A percentile compares a stretch with the other conserved stretches of the same genome.
Conservation (phyloP, 2,113 vertebrate genomes). For the Gallinago jamesoni region DNA sequence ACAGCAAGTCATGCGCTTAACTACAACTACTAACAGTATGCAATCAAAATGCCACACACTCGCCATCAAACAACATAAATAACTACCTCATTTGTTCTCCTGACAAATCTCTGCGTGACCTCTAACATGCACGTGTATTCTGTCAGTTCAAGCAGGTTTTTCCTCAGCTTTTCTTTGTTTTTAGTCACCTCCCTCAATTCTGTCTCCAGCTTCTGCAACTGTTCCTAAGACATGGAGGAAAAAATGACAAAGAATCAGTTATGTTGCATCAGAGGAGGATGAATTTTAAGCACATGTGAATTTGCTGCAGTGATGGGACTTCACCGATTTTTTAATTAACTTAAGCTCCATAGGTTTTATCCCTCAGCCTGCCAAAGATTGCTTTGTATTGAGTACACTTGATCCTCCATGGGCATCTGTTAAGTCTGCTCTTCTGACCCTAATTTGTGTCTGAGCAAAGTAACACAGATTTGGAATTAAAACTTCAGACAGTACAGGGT, state of each 20-base stretch:
- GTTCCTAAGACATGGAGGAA: slow-evolving; percentile 77
- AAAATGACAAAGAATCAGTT: background rate
- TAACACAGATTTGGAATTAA: background rate
- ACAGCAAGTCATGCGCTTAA: background rate
- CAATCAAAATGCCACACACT: background rate
- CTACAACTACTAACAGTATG: background rate
- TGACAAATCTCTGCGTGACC: slow-evolving; percentile 85
- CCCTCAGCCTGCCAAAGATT: background rate
- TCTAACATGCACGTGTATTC: slow-evolving; percentile 94
- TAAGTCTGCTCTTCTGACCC: background rate
- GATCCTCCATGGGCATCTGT: slow-evolving; percentile 6
- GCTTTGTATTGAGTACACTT: background rate
- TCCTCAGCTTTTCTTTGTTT: slow-evolving; percentile 94
- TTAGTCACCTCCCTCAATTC: slow-evolving; percentile 92
- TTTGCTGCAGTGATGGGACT: background rate
- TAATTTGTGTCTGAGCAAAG: background rate
- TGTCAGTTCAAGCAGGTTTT: slow-evolving; percentile 89
- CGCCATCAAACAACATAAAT: accelerated
- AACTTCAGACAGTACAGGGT: background rate
- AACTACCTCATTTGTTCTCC: slow-evolving; percentile 81
- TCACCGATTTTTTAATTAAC: background rate
- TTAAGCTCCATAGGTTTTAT: background rate
- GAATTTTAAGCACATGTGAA: background rate
- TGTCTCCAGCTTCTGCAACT: slow-evolving; percentile 91
- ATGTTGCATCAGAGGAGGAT: background rate